Evolutionary conservation across 1,140 invertebrate species (phyloP).

Genomic region (Drosophila triauraria): DNA sequence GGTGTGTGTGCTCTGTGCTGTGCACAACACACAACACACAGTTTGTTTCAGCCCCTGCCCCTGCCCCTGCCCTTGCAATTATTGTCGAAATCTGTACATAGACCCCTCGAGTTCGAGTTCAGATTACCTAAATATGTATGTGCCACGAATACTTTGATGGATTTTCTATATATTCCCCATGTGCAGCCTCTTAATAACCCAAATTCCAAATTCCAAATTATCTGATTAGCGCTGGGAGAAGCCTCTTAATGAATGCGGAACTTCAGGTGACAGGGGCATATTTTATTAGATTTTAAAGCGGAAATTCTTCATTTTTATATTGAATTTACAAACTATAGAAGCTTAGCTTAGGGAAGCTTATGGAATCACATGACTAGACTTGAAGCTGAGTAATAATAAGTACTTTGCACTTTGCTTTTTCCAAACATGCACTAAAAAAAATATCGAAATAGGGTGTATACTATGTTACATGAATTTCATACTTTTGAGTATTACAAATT

Average conservation of each 20-base stretch:
- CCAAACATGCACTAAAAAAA: too few relatives aligned
- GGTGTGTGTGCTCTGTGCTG: constrained; percentile 10
- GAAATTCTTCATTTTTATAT: too few relatives aligned
- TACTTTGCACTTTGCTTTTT: too few relatives aligned
- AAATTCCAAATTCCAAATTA: background rate
- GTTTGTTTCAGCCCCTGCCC: constrained; percentile 21
- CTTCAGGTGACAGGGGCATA: background rate
- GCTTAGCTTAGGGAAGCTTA: too few relatives aligned
- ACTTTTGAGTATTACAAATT: too few relatives aligned
- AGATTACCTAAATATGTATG: constrained; percentile 3
- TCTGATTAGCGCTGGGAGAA: background rate
- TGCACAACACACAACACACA: constrained; percentile 1
- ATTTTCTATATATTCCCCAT: background rate
- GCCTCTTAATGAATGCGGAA: too few relatives aligned
- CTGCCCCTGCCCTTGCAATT: background rate
- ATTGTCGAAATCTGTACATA: constrained; percentile 12
- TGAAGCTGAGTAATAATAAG: too few relatives aligned
- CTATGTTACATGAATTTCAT: too few relatives aligned
- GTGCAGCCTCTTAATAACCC: background rate
- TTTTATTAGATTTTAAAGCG: too few relatives aligned
- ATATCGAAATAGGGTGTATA: too few relatives aligned
- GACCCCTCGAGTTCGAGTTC: constrained; percentile 22
- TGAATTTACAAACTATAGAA: too few relatives aligned
- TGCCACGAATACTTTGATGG: background rate
- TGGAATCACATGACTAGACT: too few relatives aligned